Evolutionary conservation across 2,888 invertebrate genomes (phyloP).

Genomic region (Disparrhopalites patrizii): DNA sequence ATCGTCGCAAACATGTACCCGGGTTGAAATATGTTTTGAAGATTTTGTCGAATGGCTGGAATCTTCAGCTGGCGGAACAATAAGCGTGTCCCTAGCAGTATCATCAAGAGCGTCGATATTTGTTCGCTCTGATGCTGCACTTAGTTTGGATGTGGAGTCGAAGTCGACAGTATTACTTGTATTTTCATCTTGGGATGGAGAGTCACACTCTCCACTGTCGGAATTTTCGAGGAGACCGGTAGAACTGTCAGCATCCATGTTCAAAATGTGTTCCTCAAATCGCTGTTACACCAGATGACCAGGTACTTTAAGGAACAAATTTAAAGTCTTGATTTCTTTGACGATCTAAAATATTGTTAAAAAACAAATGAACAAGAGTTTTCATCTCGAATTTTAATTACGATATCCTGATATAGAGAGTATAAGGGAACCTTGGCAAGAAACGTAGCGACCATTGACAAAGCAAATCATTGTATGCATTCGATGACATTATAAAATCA

Average conservation of each 20-base stretch:
- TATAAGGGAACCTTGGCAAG: too few species aligned
- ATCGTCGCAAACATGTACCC: constrained; percentile 26
- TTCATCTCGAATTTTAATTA: too few species aligned
- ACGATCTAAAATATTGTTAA: neutral
- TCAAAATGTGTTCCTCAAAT: neutral
- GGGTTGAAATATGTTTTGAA: constrained; percentile 2
- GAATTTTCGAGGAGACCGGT: constrained; percentile 34
- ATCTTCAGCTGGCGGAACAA: constrained; percentile 32
- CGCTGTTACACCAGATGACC: neutral
- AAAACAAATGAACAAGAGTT: neutral
- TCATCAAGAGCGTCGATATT: constrained; percentile 39
- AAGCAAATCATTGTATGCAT: too few species aligned
- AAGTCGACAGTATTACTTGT: constrained; percentile 29
- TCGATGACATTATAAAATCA: too few species aligned
- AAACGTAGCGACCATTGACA: too few species aligned
- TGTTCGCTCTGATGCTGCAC: constrained; percentile 30
- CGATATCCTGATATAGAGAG: too few species aligned
- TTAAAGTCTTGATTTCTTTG: neutral
- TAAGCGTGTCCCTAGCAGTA: constrained; percentile 35
- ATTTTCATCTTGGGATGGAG: constrained; percentile 25
- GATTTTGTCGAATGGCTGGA: constrained; percentile 29
- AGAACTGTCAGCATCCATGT: constrained; percentile 35
- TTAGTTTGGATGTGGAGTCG: constrained; percentile 27
- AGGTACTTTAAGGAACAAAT: neutral
- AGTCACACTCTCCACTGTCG: constrained; percentile 36